Evolutionary conservation across 1,140 invertebrate species (phyloP), one percentile per base, ranked within the genome.

Genomic region (Eupeodes corollae): DNA sequence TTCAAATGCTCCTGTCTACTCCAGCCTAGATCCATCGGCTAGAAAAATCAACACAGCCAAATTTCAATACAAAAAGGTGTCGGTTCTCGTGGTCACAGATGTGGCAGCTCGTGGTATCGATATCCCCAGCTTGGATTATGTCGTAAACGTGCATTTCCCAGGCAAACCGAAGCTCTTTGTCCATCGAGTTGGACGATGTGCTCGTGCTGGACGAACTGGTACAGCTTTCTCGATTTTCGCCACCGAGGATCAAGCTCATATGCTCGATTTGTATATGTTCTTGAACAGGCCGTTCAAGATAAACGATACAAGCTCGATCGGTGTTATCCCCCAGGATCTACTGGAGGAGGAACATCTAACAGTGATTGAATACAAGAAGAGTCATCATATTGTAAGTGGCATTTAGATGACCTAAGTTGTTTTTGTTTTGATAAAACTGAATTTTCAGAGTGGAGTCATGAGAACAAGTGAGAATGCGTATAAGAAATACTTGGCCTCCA

Each of bases 81-180:
- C 77, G 32, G 84, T 90, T 26, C 69, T 99, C 5, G 70, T 99
- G 12, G 95, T 98, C 0, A 99, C 97, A 0, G 97, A 99, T 72
- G 80, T 99, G 6, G 96, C 96, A 3, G 95, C 97, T 1, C 74
- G 97, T 63, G 97, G 97, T 49, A 86, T 99, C 31, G 96, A 99
- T 69, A 91, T 99, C 63, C 96, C 97, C 0, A 77, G 90, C 49
- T 69, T 99, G 47, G 95, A 99, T 63, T 91, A 87, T 63, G 95
- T 98, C 5, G 92, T 99, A 38, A 99, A 99, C 70, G 93, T 84
- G 57, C 86, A 98, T 75, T 99, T 99, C 66, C 96, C 97, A 1
- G 84, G 88, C 1, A 98, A 95, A 70, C 79, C 91, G 0, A 99
- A 99, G 72, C 73, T 99, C 10, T 99, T 98, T 75, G 86, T 99